Evolutionary conservation across 2,113 vertebrate genomes (phyloP), one percentile per base, ranked within the genome.

Genomic region (Dromaius novaehollandiae): DNA sequence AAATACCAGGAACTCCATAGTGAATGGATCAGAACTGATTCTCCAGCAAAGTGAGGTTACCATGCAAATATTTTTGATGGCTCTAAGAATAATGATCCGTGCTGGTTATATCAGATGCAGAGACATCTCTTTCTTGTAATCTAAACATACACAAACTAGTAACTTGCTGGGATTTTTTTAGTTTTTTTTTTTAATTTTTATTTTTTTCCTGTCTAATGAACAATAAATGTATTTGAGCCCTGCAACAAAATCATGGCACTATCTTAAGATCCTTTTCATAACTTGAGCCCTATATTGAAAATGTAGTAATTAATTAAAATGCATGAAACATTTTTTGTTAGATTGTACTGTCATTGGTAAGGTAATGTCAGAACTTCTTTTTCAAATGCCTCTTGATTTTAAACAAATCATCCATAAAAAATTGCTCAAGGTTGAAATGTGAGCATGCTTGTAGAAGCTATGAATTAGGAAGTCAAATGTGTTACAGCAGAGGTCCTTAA

Each of bases 331-430:
- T 70, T 18, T 79, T 64, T 68, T 55, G 30, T 28, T 64, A 70
- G 12, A 28, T 87, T 22, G 1, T 6, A 44, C 3, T 36, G 64
- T 36, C 34, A 63, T 34, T 18, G 25, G 71, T 94, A 93, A 17
- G 7, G 55, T 42, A 80, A n/a, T 94, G 16, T 44, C 68, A 95
- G 86, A 78, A 69, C 86, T 85, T 96, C 50, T 20, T 70, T 86
- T 95, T 79, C 19, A 70, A 92, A 90, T 7, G 13, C 6, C 5
- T 94, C 96, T 96, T 82, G 21, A 60, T 92, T 96, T 87, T 93
- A 63, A 38, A 58, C n/a, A 96, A 95, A 82, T 91, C 4, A 73
- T 93, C 17, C 58, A 56, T n/a, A 81, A 34, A 73, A 96, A 82
- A 65, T 80, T 96, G 13, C 17, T 92, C 66, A 95, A 19, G 7